phyloP scores from a whole-genome alignment of 2,888 invertebrate species.

The Apodemia duryi region DNA sequence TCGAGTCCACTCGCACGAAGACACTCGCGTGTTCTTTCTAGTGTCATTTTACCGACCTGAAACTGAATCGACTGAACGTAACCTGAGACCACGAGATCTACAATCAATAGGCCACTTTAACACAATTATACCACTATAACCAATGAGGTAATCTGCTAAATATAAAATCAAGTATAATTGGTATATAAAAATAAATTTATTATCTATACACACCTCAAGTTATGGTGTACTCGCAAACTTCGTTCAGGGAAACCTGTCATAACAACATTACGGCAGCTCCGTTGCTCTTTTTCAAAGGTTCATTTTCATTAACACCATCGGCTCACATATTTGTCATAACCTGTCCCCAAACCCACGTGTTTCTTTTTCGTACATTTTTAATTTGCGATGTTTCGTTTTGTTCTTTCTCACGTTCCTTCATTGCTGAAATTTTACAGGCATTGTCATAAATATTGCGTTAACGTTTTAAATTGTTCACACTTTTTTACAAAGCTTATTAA shows the following conservation, averaged over 20 bases:
- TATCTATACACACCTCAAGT: constrained; percentile 5
- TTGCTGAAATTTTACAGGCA: constrained; percentile 44
- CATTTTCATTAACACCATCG: constrained; percentile 76
- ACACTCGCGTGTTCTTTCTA: no score
- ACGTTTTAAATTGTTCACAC: constrained; percentile 21
- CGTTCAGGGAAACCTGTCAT: constrained; percentile 28
- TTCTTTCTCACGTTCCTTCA: constrained; percentile 52
- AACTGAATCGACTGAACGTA: no score
- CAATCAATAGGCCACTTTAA: no score
- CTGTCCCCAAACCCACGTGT: constrained; percentile 52
- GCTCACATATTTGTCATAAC: constrained; percentile 80
- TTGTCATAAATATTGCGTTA: constrained; percentile 33
- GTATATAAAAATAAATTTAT: not conserved
- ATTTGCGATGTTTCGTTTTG: constrained; percentile 67
- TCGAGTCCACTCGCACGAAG: no score
- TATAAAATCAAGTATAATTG: not conserved
- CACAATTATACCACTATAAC: no score
- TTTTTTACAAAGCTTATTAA: not conserved
- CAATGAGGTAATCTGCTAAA: no score
- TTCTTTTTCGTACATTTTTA: constrained; percentile 73
- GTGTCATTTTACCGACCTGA: no score
- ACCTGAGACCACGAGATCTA: no score
- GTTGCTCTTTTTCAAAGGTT: constrained; percentile 55
- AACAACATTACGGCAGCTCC: constrained; percentile 43
- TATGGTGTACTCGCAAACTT: not conserved